Conservation (phyloP, 1,140 invertebrate genomes). For the Chelonus insularis region DNA sequence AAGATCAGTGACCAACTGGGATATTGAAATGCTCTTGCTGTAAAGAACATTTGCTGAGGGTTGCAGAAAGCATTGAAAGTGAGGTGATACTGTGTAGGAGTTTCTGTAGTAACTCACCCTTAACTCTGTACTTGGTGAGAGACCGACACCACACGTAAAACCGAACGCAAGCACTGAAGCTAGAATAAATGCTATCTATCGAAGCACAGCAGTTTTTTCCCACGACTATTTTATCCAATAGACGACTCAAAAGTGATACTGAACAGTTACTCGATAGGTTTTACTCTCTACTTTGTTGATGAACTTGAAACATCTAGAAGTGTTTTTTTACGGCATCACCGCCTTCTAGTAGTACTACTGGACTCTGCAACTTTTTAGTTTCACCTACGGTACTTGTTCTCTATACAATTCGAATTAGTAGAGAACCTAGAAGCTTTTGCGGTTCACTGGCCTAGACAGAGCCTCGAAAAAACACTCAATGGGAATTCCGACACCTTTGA, state of each 20-base stretch:
- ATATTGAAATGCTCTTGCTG: conserved; percentile 42
- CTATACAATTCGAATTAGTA: background rate
- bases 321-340: conserved; percentile 7
- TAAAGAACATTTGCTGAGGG: conserved; percentile 30
- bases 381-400: conserved; percentile 1
- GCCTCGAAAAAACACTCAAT: background rate
- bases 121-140: conserved; percentile 25
- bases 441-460: conserved; percentile 17
- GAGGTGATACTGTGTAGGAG: conserved; percentile 4
- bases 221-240: conserved; percentile 38
- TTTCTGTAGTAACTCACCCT: conserved; percentile 19
- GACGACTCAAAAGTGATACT: conserved; percentile 39
- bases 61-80: background rate
- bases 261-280: conserved; percentile 32
- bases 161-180: conserved; percentile 16
- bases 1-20: conserved; percentile 47
- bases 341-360: background rate
- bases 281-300: conserved; percentile 17
- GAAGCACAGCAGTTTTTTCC: conserved; percentile 34
- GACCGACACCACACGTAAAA: conserved; percentile 25
- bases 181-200: conserved; percentile 29
- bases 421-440: conserved; percentile 9
- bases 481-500: conserved; percentile 13
- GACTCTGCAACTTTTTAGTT: background rate
- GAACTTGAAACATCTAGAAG: too few species aligned